Base-by-base conservation (phyloP, 2,113 vertebrate genomes). In the Chaenocephalus aceratus region DNA sequence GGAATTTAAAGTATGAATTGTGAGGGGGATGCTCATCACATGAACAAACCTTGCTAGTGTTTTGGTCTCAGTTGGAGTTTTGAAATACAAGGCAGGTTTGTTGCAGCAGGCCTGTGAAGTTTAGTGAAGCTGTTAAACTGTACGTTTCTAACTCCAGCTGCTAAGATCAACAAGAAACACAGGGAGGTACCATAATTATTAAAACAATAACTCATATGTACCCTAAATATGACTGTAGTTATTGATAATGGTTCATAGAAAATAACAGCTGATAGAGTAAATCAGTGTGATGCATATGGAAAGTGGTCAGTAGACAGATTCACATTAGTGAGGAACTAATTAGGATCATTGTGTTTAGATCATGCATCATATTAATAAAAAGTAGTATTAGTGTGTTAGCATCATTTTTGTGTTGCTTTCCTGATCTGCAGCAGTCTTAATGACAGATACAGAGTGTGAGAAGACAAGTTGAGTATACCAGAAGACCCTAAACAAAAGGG, bases 91-190 rank as follows among this genome's bases (percentile, higher is more conserved):
- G 46, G n/a, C 49, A 44, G 14, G 44, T 34, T 46, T 14, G 56
- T 26, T 63, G 0, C 10, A n/a, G 48, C 23, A 67, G 36, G 34
- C 11, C 56, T 18, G 41, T 26, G 26, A 72, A 26, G 10, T 79
- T 23, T 36, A 64, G 64, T 51, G n/a, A 65, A 45, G 64, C 56
- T 26, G 5, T 14, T 61, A 61, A 54, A 46, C 57, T 51, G 57
- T 23, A 21, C 6, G 5, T 15, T 41, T 26, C 51, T 15, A 41
- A 41, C 12, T 6, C 21, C 26, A 21, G 8, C 26, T 23, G 44
- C 26, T 18, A 23, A 53, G 14, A 5, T 51, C 2, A 58, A 45
- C 52, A 69, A 23, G 4, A 5, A 9, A 41, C 6, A 68, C 10
- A 36, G 34, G 54, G 10, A 41, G 36, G 5, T 41, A 52, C 26